Base-by-base conservation (phyloP, 2,888 invertebrate genomes). In the Anoplius nigerrimus region DNA sequence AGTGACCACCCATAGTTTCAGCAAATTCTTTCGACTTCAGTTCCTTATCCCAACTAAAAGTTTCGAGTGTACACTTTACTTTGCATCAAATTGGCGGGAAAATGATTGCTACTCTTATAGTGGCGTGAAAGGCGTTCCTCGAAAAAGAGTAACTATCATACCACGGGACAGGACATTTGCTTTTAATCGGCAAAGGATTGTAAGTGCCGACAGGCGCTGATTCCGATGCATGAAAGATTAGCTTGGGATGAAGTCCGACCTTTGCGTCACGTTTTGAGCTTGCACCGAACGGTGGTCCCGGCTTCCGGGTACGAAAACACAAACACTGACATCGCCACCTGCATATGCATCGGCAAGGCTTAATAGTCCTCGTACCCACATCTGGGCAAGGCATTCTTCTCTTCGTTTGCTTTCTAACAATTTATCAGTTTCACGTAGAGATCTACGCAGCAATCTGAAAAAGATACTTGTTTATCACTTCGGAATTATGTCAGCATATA, bases 1-100 rank as follows among this genome's bases (percentile, higher is more conserved):
- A 0, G 2, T 6, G 56, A 4, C 58, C 63, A 21, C 72, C 72
- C 58, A 74, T 67, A 0, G 70, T 65, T 0, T 20, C 56, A 0
- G 80, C 73, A 42, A 77, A 79, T 51, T 79, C 68, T 45, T 69
- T 61, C 11, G 43, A 16, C 27, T 75, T 65, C 5, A 74, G 13
- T 54, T 80, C 64, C 5, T 42, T 69, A 0, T 54, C 27, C 81
- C 82, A 81, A 46, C 82, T 81, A n/a, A 42, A 22, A 16, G n/a
- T n/a, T n/a, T n/a, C n/a, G n/a, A n/a, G n/a, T n/a, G n/a, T n/a
- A n/a, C n/a, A n/a, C n/a, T n/a, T n/a, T n/a, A n/a, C n/a, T n/a
- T n/a, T n/a, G n/a, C n/a, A n/a, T n/a, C n/a, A n/a, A n/a, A n/a
- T n/a, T n/a, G n/a, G n/a, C n/a, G n/a, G n/a, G n/a, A n/a, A n/a